phyloP scores from a whole-genome alignment of 2,888 invertebrate genomes.

The Pecten maximus region DNA sequence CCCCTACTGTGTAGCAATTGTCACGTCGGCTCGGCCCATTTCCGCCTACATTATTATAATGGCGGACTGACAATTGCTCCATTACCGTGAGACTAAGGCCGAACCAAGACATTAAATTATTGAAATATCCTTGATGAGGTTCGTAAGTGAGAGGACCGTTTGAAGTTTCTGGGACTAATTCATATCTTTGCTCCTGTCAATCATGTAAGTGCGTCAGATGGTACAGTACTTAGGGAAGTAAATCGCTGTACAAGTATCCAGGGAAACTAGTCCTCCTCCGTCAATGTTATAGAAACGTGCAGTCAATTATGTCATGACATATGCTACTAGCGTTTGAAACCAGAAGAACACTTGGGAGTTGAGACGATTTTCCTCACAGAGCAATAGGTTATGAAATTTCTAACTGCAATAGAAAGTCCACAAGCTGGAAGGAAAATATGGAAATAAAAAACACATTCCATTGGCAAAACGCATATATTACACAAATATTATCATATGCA shows the following conservation, averaged over 20 bases:
- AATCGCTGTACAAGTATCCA: constrained; percentile 53
- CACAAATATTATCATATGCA: constrained; percentile 35
- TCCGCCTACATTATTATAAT: constrained; percentile 23
- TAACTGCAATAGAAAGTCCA: constrained; percentile 1
- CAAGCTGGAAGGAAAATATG: background rate
- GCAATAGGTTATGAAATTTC: constrained; percentile 32
- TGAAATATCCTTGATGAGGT: constrained; percentile 29
- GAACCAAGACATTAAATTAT: constrained; percentile 31
- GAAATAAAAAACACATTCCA: constrained; percentile 33
- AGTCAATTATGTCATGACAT: constrained; percentile 51
- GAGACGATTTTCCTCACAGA: constrained; percentile 20
- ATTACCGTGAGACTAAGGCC: background rate
- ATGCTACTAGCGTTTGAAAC: constrained; percentile 41
- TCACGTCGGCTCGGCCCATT: constrained; percentile 21
- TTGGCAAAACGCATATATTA: constrained; percentile 35
- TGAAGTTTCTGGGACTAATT: constrained; percentile 41
- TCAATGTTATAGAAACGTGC: constrained; percentile 44
- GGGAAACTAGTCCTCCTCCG: background rate
- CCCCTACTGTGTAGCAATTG: constrained; percentile 17
- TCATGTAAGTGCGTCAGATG: constrained; percentile 51
- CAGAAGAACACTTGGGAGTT: constrained; percentile 26
- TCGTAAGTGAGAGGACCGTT: constrained; percentile 30
- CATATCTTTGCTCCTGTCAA: constrained; percentile 52
- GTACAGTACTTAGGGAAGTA: constrained; percentile 51
- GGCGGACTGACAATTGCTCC: constrained; percentile 29